Evolutionary conservation across 2,888 invertebrate species (phyloP).

Genomic region (Adelphocoris suturalis): DNA sequence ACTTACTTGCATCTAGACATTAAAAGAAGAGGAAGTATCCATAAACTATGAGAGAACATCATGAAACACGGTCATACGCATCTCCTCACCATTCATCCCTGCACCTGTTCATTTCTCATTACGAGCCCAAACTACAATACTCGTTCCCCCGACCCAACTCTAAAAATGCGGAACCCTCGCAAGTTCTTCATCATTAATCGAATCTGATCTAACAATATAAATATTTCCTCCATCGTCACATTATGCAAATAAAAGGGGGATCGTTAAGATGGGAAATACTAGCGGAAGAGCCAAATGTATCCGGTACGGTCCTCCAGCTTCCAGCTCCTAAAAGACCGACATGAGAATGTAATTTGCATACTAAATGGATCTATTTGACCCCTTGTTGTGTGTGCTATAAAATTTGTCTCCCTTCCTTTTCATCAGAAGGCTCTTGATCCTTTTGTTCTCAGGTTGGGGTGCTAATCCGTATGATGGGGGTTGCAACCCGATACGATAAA

Average conservation of each 20-base stretch:
- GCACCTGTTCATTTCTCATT: constrained; percentile 36
- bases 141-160: neutral
- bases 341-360: constrained; percentile 47
- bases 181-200: neutral
- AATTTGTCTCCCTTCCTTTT: constrained; percentile 4
- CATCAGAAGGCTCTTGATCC: neutral
- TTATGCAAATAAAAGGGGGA: constrained; percentile 17
- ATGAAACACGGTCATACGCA: neutral
- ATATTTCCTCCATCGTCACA: constrained; percentile 32
- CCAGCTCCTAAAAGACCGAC: neutral
- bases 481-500: neutral
- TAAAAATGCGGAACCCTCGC: neutral
- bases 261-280: neutral
- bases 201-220: constrained; percentile 31
- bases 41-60: neutral
- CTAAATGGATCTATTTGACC: constrained; percentile 55
- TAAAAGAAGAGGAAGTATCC: too few relatives aligned
- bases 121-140: neutral
- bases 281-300: constrained; percentile 24
- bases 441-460: constrained; percentile 19
- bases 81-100: neutral
- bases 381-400: constrained; percentile 9
- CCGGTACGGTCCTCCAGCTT: constrained; percentile 6
- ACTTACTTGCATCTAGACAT: too few relatives aligned
- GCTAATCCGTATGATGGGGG: neutral